These are phyloP conservation scores for Diorhabda sublineata DNA, from an alignment of 1,140 invertebrate genomes.

Conservation along the genomic window DNA sequence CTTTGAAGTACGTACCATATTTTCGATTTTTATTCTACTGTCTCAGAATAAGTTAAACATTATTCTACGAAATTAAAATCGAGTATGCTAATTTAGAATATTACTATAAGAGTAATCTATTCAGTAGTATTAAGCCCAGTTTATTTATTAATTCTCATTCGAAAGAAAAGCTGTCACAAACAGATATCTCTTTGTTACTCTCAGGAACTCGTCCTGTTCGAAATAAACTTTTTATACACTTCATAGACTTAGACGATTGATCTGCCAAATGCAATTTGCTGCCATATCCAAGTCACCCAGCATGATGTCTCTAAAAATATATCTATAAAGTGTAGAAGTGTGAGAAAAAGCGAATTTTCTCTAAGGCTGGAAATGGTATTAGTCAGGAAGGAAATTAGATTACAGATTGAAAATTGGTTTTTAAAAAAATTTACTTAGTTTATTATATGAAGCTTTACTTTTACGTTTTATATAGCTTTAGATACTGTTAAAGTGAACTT, in stretches of 20 bases:
- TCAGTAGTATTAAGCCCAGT: too few species aligned
- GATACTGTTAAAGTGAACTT: too few species aligned
- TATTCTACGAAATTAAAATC: too few species aligned
- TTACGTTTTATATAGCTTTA: too few species aligned
- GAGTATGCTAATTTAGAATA: too few species aligned
- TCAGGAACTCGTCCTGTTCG: neutral
- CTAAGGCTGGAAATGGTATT: neutral
- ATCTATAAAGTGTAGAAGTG: neutral
- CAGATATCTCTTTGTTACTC: constrained; percentile 1
- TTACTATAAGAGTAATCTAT: too few species aligned
- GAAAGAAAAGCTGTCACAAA: neutral
- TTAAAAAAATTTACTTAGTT: neutral
- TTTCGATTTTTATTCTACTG: too few species aligned
- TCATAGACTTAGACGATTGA: constrained; percentile 15
- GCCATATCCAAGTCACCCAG: constrained; percentile 2
- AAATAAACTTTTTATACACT: constrained; percentile 11
- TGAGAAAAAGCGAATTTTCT: neutral
- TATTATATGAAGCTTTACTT: too few species aligned
- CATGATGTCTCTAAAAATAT: neutral
- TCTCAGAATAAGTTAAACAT: too few species aligned
- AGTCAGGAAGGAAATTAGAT: neutral
- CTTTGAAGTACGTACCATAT: too few species aligned
- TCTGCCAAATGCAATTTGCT: constrained; percentile 21
- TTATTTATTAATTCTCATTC: too few species aligned
- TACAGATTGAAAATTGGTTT: neutral